Evolutionary conservation across 2,113 vertebrate species (phyloP).

Genomic region (Lipophrys pholis): DNA sequence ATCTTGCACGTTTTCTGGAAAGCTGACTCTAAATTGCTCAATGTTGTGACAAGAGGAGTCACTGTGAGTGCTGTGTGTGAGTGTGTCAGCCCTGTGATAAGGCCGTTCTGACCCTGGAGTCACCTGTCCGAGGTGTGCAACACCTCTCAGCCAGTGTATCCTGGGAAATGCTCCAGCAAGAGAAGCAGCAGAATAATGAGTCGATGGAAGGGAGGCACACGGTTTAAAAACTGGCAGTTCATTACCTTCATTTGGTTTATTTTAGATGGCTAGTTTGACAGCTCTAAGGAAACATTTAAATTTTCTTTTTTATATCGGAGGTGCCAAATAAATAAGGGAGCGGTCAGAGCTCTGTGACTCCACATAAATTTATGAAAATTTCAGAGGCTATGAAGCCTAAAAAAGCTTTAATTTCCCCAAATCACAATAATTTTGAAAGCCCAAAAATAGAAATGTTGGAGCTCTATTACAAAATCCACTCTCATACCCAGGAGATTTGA

Average conservation of each 20-base stretch:
- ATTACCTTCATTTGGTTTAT: background rate
- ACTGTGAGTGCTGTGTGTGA: constrained; percentile 4
- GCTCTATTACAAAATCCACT: too few relatives aligned
- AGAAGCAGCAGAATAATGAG: background rate
- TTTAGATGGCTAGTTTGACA: background rate
- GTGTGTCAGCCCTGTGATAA: background rate
- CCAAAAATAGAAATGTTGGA: too few relatives aligned
- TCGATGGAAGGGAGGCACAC: too few relatives aligned
- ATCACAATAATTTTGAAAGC: too few relatives aligned
- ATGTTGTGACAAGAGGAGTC: background rate
- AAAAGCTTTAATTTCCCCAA: too few relatives aligned
- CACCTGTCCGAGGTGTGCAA: background rate
- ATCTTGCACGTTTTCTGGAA: background rate
- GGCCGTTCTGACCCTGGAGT: background rate
- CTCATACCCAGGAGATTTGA: too few relatives aligned
- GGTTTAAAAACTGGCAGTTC: background rate
- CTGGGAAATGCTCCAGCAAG: background rate
- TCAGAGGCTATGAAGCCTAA: too few relatives aligned
- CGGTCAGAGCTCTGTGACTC: too few relatives aligned
- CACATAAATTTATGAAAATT: too few relatives aligned
- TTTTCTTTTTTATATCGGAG: background rate
- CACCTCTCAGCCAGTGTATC: background rate
- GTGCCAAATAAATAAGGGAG: too few relatives aligned
- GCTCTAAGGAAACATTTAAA: background rate
- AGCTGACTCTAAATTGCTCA: background rate